phyloP scores from a whole-genome alignment of 2,797 vertebrate species.

The Halcyon chelicuti region DNA sequence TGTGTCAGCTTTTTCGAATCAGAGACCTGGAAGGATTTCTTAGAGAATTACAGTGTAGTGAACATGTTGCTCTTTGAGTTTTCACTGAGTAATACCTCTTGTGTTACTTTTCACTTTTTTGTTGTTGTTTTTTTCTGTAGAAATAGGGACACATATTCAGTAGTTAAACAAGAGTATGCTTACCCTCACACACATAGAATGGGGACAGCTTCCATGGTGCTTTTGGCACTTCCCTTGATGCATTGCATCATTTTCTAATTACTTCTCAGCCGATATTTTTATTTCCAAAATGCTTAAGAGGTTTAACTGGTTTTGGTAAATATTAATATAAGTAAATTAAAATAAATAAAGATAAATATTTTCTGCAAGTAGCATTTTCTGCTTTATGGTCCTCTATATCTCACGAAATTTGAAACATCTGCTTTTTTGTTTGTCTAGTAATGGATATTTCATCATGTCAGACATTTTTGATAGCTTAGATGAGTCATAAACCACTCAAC shows the following conservation, averaged over 20 bases:
- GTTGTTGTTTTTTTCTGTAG: no score
- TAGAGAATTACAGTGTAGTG: not conserved
- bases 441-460: not conserved
- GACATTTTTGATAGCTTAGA: not conserved
- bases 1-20: not conserved
- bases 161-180: not conserved
- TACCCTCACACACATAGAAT: not conserved
- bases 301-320: not conserved
- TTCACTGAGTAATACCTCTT: not conserved
- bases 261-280: not conserved
- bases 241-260: not conserved
- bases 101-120: not conserved
- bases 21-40: not conserved
- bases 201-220: not conserved
- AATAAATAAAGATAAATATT: not conserved
- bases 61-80: not conserved
- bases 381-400: accelerated
- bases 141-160: not conserved
- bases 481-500: not conserved
- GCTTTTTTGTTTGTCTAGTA: not conserved
- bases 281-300: not conserved
- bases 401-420: not conserved
- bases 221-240: not conserved
- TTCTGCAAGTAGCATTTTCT: not conserved
- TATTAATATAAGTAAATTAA: no score